phyloP scores from a whole-genome alignment of 30 jellyfish, hydroid and myxozoan genomes.

The Cassiopea andromeda region DNA sequence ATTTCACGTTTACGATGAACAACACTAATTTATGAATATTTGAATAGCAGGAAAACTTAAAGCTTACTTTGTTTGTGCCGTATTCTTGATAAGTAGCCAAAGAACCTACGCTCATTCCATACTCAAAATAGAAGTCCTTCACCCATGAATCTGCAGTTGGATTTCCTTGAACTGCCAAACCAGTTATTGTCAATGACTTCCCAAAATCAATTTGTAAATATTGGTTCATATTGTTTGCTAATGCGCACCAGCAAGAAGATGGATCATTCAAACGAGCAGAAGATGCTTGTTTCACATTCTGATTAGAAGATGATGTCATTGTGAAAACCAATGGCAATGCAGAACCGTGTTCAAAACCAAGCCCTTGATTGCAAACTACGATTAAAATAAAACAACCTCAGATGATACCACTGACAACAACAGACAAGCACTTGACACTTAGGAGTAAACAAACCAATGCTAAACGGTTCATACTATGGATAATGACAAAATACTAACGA shows the following conservation, averaged over 20 bases:
- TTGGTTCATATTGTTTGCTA: constrained; percentile 8
- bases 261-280: constrained; percentile 49
- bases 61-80: constrained; percentile 32
- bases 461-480: too few relatives aligned
- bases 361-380: constrained; percentile 53
- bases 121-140: constrained; percentile 52
- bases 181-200: constrained; percentile 49
- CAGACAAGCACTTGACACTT: too few relatives aligned
- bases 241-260: constrained; percentile 44
- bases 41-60: too few relatives aligned
- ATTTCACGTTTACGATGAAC: too few relatives aligned
- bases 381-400: neutral
- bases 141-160: constrained; percentile 60
- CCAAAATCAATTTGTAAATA: constrained; percentile 67
- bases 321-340: constrained; percentile 50
- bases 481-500: too few relatives aligned
- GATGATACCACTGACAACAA: too few relatives aligned
- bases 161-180: constrained; percentile 68
- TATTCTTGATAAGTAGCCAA: constrained; percentile 25
- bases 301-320: constrained; percentile 45
- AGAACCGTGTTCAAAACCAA: constrained; percentile 60
- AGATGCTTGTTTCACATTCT: constrained; percentile 3
- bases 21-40: too few relatives aligned
- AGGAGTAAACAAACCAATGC: too few relatives aligned
- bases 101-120: constrained; percentile 50